These are phyloP conservation scores for Podiceps cristatus DNA, from an alignment of 2,113 vertebrate species.

Conservation along the genomic window DNA sequence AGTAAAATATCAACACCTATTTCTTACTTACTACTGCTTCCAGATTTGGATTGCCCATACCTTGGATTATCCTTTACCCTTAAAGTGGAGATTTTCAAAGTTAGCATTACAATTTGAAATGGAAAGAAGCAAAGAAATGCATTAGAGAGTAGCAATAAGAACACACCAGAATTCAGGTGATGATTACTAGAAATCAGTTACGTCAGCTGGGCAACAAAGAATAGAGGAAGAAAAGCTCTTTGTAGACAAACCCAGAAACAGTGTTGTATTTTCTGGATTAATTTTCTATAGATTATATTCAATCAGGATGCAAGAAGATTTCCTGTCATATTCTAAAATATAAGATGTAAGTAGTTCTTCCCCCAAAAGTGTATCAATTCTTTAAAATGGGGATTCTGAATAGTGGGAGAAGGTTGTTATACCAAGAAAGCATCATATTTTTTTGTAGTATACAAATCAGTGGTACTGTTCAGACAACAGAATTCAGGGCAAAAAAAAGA, in stretches of 20 bases:
- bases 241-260: background rate
- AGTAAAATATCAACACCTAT: background rate
- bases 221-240: background rate
- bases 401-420: background rate
- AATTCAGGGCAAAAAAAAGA: background rate
- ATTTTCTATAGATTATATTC: background rate
- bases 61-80: background rate
- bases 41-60: background rate
- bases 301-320: background rate
- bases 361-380: background rate
- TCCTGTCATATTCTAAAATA: background rate
- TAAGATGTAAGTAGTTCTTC: background rate
- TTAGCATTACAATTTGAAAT: background rate
- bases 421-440: background rate
- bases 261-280: rapidly evolving
- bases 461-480: background rate
- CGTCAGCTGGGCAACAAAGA: background rate
- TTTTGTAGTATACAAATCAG: background rate
- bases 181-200: background rate
- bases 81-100: background rate
- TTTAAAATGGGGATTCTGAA: background rate
- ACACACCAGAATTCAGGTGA: background rate
- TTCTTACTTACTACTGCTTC: background rate
- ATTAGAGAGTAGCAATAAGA: background rate
- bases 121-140: background rate